Evolutionary conservation across 1,140 invertebrate species (phyloP), one percentile per base, ranked within the genome.

Genomic region (Procambarus clarkii): DNA sequence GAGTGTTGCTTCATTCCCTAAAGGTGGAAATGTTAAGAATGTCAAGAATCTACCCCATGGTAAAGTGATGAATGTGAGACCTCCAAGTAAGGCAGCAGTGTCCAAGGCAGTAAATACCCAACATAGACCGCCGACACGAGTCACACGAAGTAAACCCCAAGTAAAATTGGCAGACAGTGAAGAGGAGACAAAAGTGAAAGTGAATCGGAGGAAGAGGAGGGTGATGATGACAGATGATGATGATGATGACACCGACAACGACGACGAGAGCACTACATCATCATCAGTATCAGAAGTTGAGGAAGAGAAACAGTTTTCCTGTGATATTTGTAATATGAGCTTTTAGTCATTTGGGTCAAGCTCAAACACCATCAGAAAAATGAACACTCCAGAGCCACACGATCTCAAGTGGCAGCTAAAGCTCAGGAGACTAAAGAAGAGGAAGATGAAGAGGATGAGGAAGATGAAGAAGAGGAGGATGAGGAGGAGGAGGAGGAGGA

Each of bases 261-360:
- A 79, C 45, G 77, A 87, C 50, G 78, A 80, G 45, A 76, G 11
- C n/a, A 50, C 87, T n/a, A 80, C 87, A 34, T 88, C 91, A 5
- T 58, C 58, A 1, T 88, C 91, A 45, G 91, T 86, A 11, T 92
- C 91, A 48, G 92, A 92, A 85, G 69, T 92, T n/a, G 79, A 85
- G 46, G 84, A 88, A 69, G 50, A 84, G 24, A 93, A 88, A 69
- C 50, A 85, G 7, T 88, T 88, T 71, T 88, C 89, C 50, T 93
- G 92, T 83, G 89, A 92, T 79, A 48, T 77, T 24, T 93, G 92
- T 82, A 85, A 92, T 46, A 69, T 79, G 76, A 86, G 88, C 21
- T 93, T n/a, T 93, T 78, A 93, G 88, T 84, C 85, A 87, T 60
- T 71, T 74, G 44, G n/a, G 86, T 91, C 74, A 92, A 92, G 89